Evolutionary conservation across 1,140 invertebrate genomes (phyloP), one percentile per base, ranked within the genome.

Genomic region (Cotesia glomerata): DNA sequence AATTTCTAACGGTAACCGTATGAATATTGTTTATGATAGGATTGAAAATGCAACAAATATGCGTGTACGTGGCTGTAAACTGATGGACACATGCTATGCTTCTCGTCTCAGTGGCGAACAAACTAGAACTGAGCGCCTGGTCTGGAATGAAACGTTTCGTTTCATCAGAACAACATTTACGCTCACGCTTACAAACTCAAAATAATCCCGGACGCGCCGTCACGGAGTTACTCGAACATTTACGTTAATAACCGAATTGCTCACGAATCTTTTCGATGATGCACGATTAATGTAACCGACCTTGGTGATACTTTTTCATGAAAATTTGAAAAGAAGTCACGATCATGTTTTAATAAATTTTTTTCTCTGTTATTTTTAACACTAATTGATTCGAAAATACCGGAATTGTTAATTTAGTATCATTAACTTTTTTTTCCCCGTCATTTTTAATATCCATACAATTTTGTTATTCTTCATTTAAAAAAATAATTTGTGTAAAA

Each of bases 51-150:
- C 70, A 77, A 79, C 72, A 79, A 76, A 71, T 81, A 77, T 68
- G 78, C 75, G 79, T 79, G 71, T 76, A 79, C 78, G 78, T 74
- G 78, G 62, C 62, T 79, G 69, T 74, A 76, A 70, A 80, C 81
- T 83, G 76, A 74, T 80, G 81, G 79, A 83, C 82, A 82, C 85
- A 86, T 86, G 81, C 85, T 86, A 85, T 70, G 81, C 76, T 82
- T 68, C 73, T 82, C 76, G 73, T 56, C 68, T 16, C 66, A 75
- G 64, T 71, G 72, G 71, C 75, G 62, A 78, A 78, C 75, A 69
- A 74, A 71, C 75, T 77, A 77, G 69, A 78, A 81, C 77, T 77
- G 74, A 77, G 58, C 45, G 39, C 11, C 39, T 45, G 39, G 26
- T 26, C 26, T 26, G 26, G 26, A 26, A 26, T 26, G 3, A 26